A percentile compares a stretch with the other conserved stretches of the same genome.
phyloP scores from a whole-genome alignment of 2,797 vertebrate genomes.

The Clarias platycephalus region DNA sequence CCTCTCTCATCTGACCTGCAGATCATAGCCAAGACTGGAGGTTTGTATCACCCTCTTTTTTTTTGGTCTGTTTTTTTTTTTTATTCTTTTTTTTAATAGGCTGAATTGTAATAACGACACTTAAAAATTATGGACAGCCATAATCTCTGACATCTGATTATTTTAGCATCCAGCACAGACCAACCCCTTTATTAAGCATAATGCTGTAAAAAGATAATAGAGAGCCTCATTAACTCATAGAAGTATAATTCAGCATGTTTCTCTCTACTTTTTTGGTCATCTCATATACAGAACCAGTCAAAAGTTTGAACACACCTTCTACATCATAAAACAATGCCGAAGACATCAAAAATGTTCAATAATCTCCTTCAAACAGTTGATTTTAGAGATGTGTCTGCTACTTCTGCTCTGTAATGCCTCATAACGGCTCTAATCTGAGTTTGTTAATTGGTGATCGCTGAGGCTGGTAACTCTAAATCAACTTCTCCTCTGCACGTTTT shows the following conservation, averaged over 20 bases:
- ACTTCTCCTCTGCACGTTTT: too few species aligned
- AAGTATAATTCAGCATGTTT: background rate
- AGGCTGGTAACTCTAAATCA: too few species aligned
- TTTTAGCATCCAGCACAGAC: slow-evolving; percentile 2
- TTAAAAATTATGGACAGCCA: slow-evolving; percentile 29
- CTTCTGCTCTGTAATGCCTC: too few species aligned
- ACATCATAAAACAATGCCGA: too few species aligned
- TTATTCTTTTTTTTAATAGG: background rate
- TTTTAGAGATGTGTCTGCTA: too few species aligned
- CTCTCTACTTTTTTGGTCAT: background rate
- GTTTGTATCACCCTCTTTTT: slow-evolving; percentile 62
- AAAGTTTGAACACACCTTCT: too few species aligned
- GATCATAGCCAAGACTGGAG: slow-evolving; percentile 98
- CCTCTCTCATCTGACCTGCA: slow-evolving; percentile 95
- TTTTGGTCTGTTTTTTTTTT: too few species aligned
- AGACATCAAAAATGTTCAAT: too few species aligned
- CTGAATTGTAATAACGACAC: background rate
- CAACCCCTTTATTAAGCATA: background rate
- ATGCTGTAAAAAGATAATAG: background rate
- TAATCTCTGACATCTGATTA: slow-evolving; percentile 46
- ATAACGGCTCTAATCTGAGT: too few species aligned
- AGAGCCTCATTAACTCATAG: background rate
- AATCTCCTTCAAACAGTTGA: too few species aligned
- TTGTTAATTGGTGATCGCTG: too few species aligned
- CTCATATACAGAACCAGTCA: too few species aligned